Percentiles rank a stretch among this genome's conserved stretches.
Conservation (phyloP, 2,888 invertebrate species). For the Drosophila mayaguana region DNA sequence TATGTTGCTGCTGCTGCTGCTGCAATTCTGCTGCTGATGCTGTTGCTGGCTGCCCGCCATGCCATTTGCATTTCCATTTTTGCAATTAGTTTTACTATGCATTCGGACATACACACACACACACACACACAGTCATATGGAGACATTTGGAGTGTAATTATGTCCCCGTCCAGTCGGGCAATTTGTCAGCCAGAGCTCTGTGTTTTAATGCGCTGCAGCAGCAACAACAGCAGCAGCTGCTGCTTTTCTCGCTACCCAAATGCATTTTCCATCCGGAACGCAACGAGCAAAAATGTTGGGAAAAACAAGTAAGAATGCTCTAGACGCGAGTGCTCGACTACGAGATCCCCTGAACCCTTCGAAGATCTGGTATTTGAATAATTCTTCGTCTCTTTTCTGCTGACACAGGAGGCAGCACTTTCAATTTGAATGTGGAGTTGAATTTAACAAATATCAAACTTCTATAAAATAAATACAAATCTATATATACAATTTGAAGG, state of each 20-base stretch:
- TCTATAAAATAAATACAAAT: no score
- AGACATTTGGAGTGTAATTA: constrained; percentile 50
- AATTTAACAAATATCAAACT: no score
- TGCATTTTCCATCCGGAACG: constrained; percentile 33
- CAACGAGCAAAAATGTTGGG: constrained; percentile 17
- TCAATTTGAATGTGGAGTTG: no score
- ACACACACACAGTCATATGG: background rate
- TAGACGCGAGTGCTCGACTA: no score
- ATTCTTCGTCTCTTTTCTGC: no score
- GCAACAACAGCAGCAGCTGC: constrained; percentile 14
- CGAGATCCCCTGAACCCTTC: no score
- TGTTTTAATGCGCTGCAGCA: constrained; percentile 28
- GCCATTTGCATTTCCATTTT: constrained; percentile 42
- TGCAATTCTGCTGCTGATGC: background rate
- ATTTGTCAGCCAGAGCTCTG: constrained; percentile 40
- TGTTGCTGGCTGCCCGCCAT: constrained; percentile 13
- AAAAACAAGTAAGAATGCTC: no score
- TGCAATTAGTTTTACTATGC: constrained; percentile 45
- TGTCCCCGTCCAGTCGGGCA: constrained; percentile 38
- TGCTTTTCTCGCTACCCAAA: constrained; percentile 18
- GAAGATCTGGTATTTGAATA: no score
- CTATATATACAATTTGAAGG: no score
- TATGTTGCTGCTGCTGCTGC: constrained; percentile 36
- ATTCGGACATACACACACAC: constrained; percentile 10
- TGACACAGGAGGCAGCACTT: no score